phyloP scores from a whole-genome alignment of 2,113 vertebrate species.

The Herpetotheres cachinnans region DNA sequence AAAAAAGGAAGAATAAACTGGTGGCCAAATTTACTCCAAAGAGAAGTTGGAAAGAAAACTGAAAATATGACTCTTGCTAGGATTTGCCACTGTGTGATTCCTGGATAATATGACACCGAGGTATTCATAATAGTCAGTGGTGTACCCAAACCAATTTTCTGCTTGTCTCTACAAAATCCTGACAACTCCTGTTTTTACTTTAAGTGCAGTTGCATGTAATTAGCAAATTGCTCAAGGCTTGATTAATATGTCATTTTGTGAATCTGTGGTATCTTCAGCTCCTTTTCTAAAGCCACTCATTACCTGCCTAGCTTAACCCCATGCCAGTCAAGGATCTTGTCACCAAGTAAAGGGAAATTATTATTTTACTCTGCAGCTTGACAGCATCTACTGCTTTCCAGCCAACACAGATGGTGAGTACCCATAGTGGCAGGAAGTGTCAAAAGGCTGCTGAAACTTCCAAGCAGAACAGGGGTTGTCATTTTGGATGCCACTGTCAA shows the following conservation, averaged over 20 bases:
- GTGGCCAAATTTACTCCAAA: slow-evolving; percentile 57
- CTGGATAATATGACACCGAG: slow-evolving; percentile 24
- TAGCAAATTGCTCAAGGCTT: slow-evolving; percentile 60
- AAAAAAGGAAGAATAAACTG: not conserved
- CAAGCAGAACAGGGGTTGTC: not conserved
- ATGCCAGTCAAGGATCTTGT: not conserved
- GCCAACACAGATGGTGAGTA: not conserved
- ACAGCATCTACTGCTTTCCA: not conserved
- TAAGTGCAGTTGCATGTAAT: slow-evolving; percentile 61
- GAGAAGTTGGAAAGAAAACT: slow-evolving; percentile 61
- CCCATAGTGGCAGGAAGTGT: not conserved
- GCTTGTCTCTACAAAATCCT: slow-evolving; percentile 27
- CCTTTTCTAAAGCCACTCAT: not conserved
- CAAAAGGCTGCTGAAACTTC: not conserved
- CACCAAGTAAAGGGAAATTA: not conserved
- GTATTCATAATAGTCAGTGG: slow-evolving; percentile 23
- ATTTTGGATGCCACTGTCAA: not conserved
- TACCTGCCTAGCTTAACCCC: not conserved
- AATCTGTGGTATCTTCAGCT: not conserved
- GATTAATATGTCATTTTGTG: slow-evolving; percentile 68
- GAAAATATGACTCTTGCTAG: slow-evolving; percentile 31
- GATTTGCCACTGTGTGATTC: slow-evolving; percentile 21
- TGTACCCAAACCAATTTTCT: slow-evolving; percentile 45
- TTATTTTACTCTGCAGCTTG: not conserved
- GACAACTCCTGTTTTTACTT: slow-evolving; percentile 33